Conservation (phyloP, 2,113 vertebrate species). For the Tragelaphus strepsiceros region DNA sequence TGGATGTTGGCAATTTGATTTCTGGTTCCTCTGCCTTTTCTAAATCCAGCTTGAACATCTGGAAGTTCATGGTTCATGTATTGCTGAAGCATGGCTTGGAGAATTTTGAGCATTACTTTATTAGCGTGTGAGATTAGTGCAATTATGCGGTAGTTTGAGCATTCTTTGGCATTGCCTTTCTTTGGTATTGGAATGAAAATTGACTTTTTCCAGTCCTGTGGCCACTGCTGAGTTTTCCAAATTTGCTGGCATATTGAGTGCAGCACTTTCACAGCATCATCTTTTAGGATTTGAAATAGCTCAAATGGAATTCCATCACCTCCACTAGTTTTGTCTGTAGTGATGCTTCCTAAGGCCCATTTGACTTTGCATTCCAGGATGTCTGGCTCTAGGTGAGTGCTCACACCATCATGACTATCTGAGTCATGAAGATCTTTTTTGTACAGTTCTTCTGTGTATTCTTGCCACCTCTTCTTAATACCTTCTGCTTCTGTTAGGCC, state of each 20-base stretch:
- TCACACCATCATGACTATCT: background rate
- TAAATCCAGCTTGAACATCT: background rate
- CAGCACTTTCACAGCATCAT: background rate
- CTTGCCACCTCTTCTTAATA: background rate
- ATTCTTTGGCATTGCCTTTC: background rate
- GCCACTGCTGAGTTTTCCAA: background rate
- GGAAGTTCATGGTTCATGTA: background rate
- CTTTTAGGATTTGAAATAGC: background rate
- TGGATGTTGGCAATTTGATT: background rate
- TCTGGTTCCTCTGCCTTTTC: background rate
- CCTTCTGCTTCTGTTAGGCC: background rate
- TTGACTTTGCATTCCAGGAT: background rate
- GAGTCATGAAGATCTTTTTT: background rate
- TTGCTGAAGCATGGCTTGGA: background rate
- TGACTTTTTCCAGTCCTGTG: background rate
- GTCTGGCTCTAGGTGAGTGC: background rate
- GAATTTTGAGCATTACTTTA: background rate
- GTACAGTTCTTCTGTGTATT: background rate
- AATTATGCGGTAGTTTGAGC: rapidly evolving
- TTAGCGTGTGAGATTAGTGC: background rate
- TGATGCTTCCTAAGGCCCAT: background rate
- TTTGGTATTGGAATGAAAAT: background rate
- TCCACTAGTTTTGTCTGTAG: background rate
- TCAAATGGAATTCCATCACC: background rate
- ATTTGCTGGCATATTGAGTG: background rate